A percentile compares a stretch with the other conserved stretches of the same genome.
Evolutionary conservation across 2,113 vertebrate species (phyloP).

Genomic region (Actenoides lindsayi): DNA sequence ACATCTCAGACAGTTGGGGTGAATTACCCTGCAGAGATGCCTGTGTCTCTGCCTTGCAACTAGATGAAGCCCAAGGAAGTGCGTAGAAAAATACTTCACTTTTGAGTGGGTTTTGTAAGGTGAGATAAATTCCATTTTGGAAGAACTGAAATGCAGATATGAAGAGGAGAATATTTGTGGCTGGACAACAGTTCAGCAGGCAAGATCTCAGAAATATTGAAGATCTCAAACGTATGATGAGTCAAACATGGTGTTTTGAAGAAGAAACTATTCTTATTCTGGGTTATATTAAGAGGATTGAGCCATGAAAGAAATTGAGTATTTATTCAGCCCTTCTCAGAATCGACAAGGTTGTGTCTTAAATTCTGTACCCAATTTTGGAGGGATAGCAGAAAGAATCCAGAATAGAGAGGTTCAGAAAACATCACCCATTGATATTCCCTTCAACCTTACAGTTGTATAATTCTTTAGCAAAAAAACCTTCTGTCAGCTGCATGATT

Average conservation of each 20-base stretch:
- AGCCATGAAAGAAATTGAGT: neutral
- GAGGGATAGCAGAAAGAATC: neutral
- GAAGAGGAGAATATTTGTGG: slow-evolving; percentile 38
- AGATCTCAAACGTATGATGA: slow-evolving; percentile 15
- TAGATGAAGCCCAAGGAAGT: neutral
- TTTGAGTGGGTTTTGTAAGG: slow-evolving; percentile 15
- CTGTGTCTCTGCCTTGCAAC: neutral
- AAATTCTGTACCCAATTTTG: neutral
- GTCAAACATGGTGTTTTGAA: neutral
- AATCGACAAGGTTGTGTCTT: neutral
- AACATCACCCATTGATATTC: neutral
- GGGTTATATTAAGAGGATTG: neutral
- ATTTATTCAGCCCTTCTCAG: slow-evolving; percentile 14
- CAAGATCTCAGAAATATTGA: slow-evolving; percentile 23
- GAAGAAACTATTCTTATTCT: neutral
- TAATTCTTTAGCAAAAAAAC: slow-evolving; percentile 37
- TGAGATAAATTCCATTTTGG: slow-evolving; percentile 1
- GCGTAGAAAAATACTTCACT: neutral
- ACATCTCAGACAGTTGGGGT: neutral
- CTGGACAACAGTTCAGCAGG: slow-evolving; percentile 36
- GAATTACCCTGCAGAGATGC: neutral
- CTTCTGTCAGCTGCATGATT: slow-evolving; percentile 51
- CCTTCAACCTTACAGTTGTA: slow-evolving; percentile 33
- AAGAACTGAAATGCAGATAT: slow-evolving; percentile 32
- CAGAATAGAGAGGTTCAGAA: slow-evolving; percentile 26